phyloP scores from a whole-genome alignment of 2,888 invertebrate species.

The Drosophila macrothrix region DNA sequence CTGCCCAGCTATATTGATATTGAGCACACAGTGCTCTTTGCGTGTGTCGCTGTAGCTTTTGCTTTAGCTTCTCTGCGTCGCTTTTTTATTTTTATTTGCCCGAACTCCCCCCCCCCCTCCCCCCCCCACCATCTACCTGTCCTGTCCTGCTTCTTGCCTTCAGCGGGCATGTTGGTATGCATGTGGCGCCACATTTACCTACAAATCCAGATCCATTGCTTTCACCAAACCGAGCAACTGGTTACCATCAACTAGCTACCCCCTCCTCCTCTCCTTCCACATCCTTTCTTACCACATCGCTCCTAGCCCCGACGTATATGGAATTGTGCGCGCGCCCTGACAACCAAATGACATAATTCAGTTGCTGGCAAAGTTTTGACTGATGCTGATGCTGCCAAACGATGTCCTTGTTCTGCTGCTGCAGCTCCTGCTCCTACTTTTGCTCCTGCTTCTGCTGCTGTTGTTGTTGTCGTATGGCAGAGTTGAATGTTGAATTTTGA shows the following conservation, averaged over 20 bases:
- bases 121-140: neutral
- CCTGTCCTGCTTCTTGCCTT: neutral
- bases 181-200: conserved; percentile 49
- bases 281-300: neutral
- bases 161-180: conserved; percentile 25
- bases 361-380: conserved; percentile 80
- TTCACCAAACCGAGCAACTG: conserved; percentile 16
- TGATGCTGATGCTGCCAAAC: conserved; percentile 72
- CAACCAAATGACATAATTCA: conserved; percentile 81
- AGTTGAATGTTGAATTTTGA: conserved; percentile 77
- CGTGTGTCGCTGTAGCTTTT: neutral
- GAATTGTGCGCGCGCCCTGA: conserved; percentile 49
- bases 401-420: conserved; percentile 28
- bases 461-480: conserved; percentile 48
- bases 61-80: neutral
- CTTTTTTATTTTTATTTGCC: neutral
- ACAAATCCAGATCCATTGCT: conserved; percentile 43
- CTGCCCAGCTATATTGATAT: neutral
- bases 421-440: conserved; percentile 20
- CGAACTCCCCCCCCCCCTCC: neutral
- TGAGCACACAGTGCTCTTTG: neutral
- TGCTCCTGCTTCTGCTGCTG: conserved; percentile 18
- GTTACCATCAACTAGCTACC: conserved; percentile 17
- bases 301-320: conserved; percentile 30
- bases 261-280: neutral